Evolutionary conservation across 2,113 vertebrate species (phyloP).

Genomic region (Heliornis fulica): DNA sequence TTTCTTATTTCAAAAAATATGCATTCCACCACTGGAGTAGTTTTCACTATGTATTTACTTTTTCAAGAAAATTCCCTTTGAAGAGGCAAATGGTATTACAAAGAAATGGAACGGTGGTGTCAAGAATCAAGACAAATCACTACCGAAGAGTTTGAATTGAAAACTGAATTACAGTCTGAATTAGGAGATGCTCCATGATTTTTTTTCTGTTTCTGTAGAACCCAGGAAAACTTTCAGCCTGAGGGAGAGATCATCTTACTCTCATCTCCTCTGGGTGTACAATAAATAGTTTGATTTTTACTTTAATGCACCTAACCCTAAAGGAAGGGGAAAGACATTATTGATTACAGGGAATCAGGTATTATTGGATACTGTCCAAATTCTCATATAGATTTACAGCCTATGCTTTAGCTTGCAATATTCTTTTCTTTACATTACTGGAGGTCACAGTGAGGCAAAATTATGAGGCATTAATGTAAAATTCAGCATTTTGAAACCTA

Average conservation of each 20-base stretch:
- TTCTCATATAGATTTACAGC: not conserved
- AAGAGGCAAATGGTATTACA: not conserved
- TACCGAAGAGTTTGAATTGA: not conserved
- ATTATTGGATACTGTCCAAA: not conserved
- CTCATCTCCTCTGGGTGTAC: not conserved
- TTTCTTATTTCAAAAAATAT: not conserved
- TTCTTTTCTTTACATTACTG: not conserved
- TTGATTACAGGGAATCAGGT: not conserved
- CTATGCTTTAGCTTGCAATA: not conserved
- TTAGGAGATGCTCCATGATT: not conserved
- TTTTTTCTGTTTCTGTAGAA: not conserved
- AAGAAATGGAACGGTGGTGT: not conserved
- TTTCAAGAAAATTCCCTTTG: not conserved
- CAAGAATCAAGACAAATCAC: not conserved
- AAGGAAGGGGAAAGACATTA: not conserved
- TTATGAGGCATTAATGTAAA: not conserved
- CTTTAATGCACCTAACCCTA: not conserved
- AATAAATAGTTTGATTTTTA: not conserved
- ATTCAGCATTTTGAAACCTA: not conserved
- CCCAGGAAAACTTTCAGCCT: slow-evolving; percentile 8
- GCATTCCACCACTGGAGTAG: not conserved
- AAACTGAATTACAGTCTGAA: slow-evolving; percentile 30
- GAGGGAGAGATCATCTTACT: not conserved
- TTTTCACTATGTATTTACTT: not conserved
- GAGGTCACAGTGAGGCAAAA: not conserved